Evolutionary conservation across 2,113 vertebrate genomes (phyloP).

Genomic region (Lepidothrix coronata): DNA sequence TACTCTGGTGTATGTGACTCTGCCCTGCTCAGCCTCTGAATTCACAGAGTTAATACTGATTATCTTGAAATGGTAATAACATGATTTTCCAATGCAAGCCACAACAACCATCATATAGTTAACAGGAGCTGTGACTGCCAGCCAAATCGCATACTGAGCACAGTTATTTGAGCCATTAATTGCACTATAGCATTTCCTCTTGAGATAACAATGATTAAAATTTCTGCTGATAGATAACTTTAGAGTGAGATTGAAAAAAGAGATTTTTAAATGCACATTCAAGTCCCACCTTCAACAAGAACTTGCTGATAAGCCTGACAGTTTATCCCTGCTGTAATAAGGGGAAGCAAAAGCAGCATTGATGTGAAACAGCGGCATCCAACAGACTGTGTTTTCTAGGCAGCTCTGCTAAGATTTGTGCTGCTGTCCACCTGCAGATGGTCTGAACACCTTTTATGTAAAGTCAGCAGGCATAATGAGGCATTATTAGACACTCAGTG

Average conservation of each 20-base stretch:
- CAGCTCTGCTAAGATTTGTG: not conserved
- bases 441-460: constrained; percentile 33
- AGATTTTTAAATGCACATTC: constrained; percentile 25
- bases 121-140: constrained; percentile 12
- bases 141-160: not conserved
- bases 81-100: not conserved
- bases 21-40: not conserved
- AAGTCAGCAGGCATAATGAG: constrained; percentile 36
- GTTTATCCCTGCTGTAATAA: constrained; percentile 5
- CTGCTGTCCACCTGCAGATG: not conserved
- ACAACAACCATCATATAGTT: not conserved
- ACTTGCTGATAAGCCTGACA: not conserved
- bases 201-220: constrained; percentile 61
- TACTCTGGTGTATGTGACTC: not conserved
- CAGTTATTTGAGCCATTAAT: constrained; percentile 59
- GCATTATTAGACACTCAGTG: not conserved
- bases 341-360: not conserved
- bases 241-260: not conserved
- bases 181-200: constrained; percentile 51
- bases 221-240: constrained; percentile 48
- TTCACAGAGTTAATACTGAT: not conserved
- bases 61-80: not conserved
- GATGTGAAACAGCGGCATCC: not conserved
- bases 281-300: constrained; percentile 8
- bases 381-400: not conserved